phyloP scores from a whole-genome alignment of 64 coral and sea anemone genomes.

The Cladopsammia gracilis region DNA sequence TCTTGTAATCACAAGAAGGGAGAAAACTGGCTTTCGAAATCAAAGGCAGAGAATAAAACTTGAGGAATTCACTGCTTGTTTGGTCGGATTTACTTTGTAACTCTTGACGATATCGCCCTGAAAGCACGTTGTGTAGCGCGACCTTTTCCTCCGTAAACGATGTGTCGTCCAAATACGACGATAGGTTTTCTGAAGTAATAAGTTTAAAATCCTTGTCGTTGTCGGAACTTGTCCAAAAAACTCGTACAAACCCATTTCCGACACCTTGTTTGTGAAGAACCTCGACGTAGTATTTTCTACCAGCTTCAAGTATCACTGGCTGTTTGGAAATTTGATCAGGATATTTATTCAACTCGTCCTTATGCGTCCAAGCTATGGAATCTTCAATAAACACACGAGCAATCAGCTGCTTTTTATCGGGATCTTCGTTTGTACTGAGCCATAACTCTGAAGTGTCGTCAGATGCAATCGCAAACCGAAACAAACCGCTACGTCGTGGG shows the following conservation, averaged over 20 bases:
- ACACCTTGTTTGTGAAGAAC: conserved; percentile 34
- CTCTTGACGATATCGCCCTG: neutral
- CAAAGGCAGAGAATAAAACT: conserved; percentile 26
- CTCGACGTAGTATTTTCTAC: conserved; percentile 74
- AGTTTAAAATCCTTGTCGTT: neutral
- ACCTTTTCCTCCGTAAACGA: neutral
- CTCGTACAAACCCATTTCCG: conserved; percentile 5
- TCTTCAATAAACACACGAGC: conserved; percentile 44
- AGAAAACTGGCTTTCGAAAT: neutral
- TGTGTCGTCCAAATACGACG: neutral
- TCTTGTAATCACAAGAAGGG: neutral
- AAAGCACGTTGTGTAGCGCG: neutral
- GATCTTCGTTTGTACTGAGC: conserved; percentile 67
- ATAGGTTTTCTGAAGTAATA: neutral
- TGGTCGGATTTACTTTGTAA: neutral
- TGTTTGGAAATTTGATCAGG: conserved; percentile 45
- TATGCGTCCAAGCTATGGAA: neutral
- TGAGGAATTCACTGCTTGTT: neutral
- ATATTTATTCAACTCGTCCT: conserved; percentile 56
- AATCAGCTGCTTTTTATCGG: conserved; percentile 44
- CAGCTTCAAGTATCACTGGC: conserved; percentile 6
- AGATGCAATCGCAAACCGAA: conserved; percentile 69
- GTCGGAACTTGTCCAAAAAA: neutral
- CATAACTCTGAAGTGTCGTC: conserved; percentile 79
- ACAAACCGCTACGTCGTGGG: conserved; percentile 18